Conservation (phyloP, 2,797 vertebrate genomes). For the Lutjanus campechanus region DNA sequence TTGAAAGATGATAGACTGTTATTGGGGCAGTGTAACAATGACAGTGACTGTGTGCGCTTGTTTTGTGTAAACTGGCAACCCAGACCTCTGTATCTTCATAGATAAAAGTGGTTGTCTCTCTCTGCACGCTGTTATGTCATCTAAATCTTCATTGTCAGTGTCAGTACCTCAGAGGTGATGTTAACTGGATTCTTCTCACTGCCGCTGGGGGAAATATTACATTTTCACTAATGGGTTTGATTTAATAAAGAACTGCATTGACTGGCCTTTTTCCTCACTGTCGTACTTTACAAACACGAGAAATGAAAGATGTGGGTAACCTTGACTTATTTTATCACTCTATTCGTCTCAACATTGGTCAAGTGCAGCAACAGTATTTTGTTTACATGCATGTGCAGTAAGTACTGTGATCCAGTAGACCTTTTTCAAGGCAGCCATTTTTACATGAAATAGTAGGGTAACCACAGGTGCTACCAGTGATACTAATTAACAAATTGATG, state of each 20-base stretch:
- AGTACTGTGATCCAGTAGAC: background rate
- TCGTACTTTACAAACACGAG: slow-evolving; percentile 40
- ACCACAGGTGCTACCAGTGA: too few relatives aligned
- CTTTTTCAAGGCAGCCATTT: too few relatives aligned
- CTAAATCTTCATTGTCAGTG: slow-evolving; percentile 19
- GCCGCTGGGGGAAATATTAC: slow-evolving; percentile 24
- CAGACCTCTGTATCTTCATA: slow-evolving; percentile 47
- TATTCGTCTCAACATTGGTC: background rate
- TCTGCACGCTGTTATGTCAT: slow-evolving; percentile 47
- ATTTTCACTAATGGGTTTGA: slow-evolving; percentile 39
- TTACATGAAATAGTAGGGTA: too few relatives aligned
- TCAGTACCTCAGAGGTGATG: slow-evolving; percentile 31
- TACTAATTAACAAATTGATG: too few relatives aligned
- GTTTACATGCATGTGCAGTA: background rate
- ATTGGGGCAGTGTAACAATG: slow-evolving; percentile 32
- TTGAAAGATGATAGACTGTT: slow-evolving; percentile 27
- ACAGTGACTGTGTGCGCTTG: slow-evolving; percentile 26
- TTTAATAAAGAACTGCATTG: slow-evolving; percentile 70
- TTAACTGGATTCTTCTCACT: slow-evolving; percentile 46
- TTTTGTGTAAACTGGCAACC: slow-evolving; percentile 48
- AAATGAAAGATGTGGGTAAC: background rate
- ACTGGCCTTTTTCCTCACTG: slow-evolving; percentile 15
- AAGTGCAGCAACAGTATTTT: slow-evolving; percentile 6
- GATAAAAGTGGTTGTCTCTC: slow-evolving; percentile 51
- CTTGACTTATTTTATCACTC: background rate